Percentiles rank a stretch among this genome's conserved stretches.
Conservation (phyloP, 2,113 vertebrate genomes). For the Clarias gariepinus region DNA sequence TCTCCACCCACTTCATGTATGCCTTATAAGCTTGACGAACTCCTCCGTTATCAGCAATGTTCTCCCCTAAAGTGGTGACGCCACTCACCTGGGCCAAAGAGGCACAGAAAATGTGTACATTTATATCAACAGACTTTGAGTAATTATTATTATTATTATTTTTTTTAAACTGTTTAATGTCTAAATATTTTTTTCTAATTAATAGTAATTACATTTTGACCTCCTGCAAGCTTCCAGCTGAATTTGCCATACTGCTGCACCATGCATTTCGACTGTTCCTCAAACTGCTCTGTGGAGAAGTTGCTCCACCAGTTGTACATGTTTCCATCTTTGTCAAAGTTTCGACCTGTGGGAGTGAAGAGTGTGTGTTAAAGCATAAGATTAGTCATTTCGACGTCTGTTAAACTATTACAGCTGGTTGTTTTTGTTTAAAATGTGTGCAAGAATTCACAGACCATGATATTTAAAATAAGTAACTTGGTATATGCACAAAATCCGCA, state of each 20-base stretch:
- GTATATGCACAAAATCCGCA: not conserved
- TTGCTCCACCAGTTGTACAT: slow-evolving; percentile 99
- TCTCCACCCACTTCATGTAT: slow-evolving; percentile 87
- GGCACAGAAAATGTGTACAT: not conserved
- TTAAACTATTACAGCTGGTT: not conserved
- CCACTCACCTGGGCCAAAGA: slow-evolving; percentile 82
- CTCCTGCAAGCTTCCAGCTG: slow-evolving; percentile 88
- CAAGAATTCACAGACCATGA: not conserved
- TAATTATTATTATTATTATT: too few relatives aligned
- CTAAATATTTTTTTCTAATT: not conserved
- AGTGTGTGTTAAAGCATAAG: not conserved
- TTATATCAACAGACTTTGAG: not conserved
- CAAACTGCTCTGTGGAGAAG: slow-evolving; percentile 87
- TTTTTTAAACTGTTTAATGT: not conserved
- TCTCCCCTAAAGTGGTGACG: slow-evolving; percentile 93
- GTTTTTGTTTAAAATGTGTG: not conserved
- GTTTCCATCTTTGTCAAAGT: slow-evolving; percentile 94
- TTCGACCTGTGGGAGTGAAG: slow-evolving; percentile 78
- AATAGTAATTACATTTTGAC: slow-evolving; percentile 77
- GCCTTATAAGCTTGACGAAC: slow-evolving; percentile 96
- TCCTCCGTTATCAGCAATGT: slow-evolving; percentile 95
- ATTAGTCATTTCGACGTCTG: not conserved
- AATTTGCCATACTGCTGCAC: slow-evolving; percentile 89
- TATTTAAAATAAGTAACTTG: not conserved
- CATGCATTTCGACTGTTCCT: slow-evolving; percentile 90